Conservation (phyloP, 2,888 invertebrate species). For the Drosophila colorata region DNA sequence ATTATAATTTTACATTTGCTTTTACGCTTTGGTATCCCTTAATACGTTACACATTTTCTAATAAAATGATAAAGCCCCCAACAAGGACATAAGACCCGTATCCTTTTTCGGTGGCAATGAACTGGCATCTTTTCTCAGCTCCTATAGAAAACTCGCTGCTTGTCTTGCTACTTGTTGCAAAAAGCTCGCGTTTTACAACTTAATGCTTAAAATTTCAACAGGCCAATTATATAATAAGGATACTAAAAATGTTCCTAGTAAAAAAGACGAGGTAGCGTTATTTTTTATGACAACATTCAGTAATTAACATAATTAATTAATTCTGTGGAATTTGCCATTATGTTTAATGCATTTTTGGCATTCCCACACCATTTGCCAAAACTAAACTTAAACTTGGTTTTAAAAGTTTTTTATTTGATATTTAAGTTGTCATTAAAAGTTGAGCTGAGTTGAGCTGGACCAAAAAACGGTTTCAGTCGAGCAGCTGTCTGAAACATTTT, state of each 20-base stretch:
- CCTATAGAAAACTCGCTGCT: neutral
- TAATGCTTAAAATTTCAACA: neutral
- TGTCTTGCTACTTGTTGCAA: slow-evolving; percentile 47
- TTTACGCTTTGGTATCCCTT: neutral
- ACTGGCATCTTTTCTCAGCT: slow-evolving; percentile 21
- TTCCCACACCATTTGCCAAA: neutral
- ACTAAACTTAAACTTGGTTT: slow-evolving; percentile 18
- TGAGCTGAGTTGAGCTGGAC: slow-evolving; percentile 7
- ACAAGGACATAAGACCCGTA: neutral
- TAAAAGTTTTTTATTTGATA: slow-evolving; percentile 32
- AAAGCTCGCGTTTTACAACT: slow-evolving; percentile 6
- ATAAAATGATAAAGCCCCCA: neutral
- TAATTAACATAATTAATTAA: slow-evolving; percentile 57
- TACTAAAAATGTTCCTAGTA: slow-evolving; percentile 25
- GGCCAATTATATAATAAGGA: slow-evolving; percentile 53
- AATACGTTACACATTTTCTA: neutral
- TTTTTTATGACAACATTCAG: slow-evolving; percentile 25
- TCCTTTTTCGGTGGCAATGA: slow-evolving; percentile 41
- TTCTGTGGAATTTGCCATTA: slow-evolving; percentile 30
- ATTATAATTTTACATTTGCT: neutral
- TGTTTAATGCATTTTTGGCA: slow-evolving; percentile 29
- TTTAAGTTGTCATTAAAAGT: slow-evolving; percentile 48
- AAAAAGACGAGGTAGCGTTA: slow-evolving; percentile 13
- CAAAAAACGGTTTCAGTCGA: neutral
- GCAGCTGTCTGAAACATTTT: slow-evolving; percentile 31